Evolutionary conservation across 2,113 vertebrate genomes (phyloP).

Genomic region (Ochotona curzoniae): DNA sequence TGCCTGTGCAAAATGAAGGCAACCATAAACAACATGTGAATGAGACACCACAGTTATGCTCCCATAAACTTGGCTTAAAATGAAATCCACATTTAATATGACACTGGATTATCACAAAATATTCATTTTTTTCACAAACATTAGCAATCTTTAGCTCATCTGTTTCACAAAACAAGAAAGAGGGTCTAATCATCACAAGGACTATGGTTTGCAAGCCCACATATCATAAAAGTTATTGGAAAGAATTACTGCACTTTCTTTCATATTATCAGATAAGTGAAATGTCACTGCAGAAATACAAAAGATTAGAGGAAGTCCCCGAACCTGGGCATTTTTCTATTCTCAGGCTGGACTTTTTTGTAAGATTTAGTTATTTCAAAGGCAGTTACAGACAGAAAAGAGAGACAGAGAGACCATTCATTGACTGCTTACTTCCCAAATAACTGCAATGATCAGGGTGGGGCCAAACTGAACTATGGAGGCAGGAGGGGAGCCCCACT

Average conservation of each 20-base stretch:
- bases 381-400: too few species aligned
- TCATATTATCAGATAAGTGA: constrained; percentile 24
- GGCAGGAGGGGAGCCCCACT: too few species aligned
- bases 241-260: not conserved
- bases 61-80: not conserved
- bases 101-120: not conserved
- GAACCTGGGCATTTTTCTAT: not conserved
- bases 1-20: not conserved
- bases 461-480: too few species aligned
- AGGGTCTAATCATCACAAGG: not conserved
- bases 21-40: not conserved
- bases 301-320: not conserved
- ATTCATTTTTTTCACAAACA: not conserved
- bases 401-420: too few species aligned
- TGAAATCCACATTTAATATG: not conserved
- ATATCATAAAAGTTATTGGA: not conserved
- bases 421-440: too few species aligned
- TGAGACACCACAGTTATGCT: not conserved
- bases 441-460: too few species aligned
- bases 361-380: too few species aligned
- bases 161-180: not conserved
- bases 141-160: not conserved
- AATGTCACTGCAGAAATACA: not conserved
- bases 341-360: not conserved
- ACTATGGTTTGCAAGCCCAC: not conserved